Evolutionary conservation across 1,140 invertebrate species (phyloP).

Genomic region (Saxidomus purpurata): DNA sequence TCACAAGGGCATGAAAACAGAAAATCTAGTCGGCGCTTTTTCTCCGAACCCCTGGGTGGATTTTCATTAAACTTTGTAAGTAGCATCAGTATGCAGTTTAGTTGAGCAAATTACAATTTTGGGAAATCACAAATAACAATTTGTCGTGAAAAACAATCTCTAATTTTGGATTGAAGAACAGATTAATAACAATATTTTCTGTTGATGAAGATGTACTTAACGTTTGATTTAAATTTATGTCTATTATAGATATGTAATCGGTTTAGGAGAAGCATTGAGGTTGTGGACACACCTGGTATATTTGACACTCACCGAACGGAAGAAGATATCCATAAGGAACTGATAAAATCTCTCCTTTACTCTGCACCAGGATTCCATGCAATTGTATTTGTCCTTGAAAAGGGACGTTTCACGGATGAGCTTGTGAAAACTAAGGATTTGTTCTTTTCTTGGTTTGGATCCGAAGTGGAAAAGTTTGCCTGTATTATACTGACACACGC

Average conservation of each 20-base stretch:
- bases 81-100: too few species aligned
- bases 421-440: conserved; percentile 38
- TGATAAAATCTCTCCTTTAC: background rate
- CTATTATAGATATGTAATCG: background rate
- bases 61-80: too few species aligned
- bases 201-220: too few species aligned
- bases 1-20: too few species aligned
- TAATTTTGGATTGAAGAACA: too few species aligned
- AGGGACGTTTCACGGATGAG: conserved; percentile 33
- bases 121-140: too few species aligned
- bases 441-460: conserved; percentile 41
- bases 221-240: too few species aligned
- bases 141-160: too few species aligned
- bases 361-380: conserved; percentile 48
- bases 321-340: background rate
- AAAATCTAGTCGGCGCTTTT: too few species aligned
- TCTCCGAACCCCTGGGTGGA: too few species aligned
- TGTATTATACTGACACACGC: conserved; percentile 36
- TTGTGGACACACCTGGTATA: conserved; percentile 48
- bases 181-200: too few species aligned
- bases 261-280: background rate
- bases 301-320: conserved; percentile 24
- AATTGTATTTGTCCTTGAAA: conserved; percentile 19
- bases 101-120: too few species aligned
- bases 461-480: conserved; percentile 37